Evolutionary conservation across 2,113 vertebrate genomes (phyloP), one percentile per base, ranked within the genome.

Genomic region (Oreotrochilus melanogaster): DNA sequence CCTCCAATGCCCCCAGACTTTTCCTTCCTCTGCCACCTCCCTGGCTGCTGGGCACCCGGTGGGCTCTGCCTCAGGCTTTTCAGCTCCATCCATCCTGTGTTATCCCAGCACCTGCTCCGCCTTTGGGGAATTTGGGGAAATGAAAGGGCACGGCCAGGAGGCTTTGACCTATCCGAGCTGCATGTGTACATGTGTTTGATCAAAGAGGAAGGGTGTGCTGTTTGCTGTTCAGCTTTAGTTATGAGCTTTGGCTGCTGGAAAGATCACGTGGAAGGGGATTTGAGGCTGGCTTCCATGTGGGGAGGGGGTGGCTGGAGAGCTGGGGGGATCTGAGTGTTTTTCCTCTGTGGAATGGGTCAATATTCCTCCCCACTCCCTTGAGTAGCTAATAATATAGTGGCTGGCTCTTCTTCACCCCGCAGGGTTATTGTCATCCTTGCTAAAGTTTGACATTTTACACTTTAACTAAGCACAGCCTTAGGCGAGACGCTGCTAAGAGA

Each of bases 381-480:
- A 91, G 90, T 95, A 96, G 96, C 97, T 96, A 97, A 98, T 98
- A 94, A 98, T 96, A 87, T 73, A 95, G 95, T 31, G 73, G 76
- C 92, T 96, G 96, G 88, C 84, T 95, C 95, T 94, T 88, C 97
- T 95, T 93, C 22, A 61, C 96, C 98, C 96, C 96, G 96, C 94
- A 97, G 97, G 97, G 96, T 92, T 96, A 93, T 97, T 98, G 97
- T 98, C 98, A 98, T 97, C 96, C 95, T 96, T 97, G 97, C 97
- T 97, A 91, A 96, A 97, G 96, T 97, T 83, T 98, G 98, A 98
- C 98, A 98, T 98, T 98, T 98, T 98, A 98, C 98, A 98, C 97
- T 98, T 97, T 97, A 97, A 97, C 97, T 96, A 97, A 98, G 97
- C 98, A 95, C 96, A 97, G 95, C 98, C 97, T 87, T 97, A 97